Conservation (phyloP, 37 sponge, comb jelly and placozoan species). For the Lycopodina hypogea region DNA sequence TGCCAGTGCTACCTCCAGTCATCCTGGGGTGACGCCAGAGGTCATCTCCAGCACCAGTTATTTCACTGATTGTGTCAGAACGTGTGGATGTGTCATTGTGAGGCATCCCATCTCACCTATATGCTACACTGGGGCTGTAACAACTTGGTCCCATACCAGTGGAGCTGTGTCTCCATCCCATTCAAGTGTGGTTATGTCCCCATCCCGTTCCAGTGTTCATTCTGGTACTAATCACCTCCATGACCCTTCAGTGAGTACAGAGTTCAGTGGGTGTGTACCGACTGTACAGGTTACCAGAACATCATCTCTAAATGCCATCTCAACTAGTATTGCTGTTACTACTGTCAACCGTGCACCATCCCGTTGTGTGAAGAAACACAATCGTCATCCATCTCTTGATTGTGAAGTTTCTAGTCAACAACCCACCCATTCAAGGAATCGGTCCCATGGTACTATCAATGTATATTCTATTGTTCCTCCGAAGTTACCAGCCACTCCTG, state of each 20-base stretch:
- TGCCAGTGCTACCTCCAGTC: not conserved
- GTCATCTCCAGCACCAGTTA: too few species aligned
- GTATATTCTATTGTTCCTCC: not conserved
- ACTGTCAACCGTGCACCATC: not conserved
- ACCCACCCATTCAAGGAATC: constrained; percentile 20
- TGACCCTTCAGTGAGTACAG: not conserved
- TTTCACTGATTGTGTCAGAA: too few species aligned
- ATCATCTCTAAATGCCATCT: not conserved
- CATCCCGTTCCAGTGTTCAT: not conserved
- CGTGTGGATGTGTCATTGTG: too few species aligned
- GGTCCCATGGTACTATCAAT: constrained; percentile 18
- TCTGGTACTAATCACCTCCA: not conserved
- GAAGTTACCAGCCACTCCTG: not conserved
- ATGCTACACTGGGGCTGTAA: not conserved
- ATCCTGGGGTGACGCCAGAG: too few species aligned
- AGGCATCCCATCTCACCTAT: not conserved
- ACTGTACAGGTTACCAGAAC: not conserved
- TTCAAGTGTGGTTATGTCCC: not conserved
- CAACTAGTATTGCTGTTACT: not conserved
- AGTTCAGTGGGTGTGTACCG: not conserved
- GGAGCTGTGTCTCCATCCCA: not conserved
- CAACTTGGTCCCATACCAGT: too few species aligned
- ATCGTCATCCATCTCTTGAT: constrained; percentile 16
- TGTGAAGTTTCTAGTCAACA: not conserved
- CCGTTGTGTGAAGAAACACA: not conserved